Conservation (phyloP, 1,140 invertebrate species). For the Antheraea pernyi region DNA sequence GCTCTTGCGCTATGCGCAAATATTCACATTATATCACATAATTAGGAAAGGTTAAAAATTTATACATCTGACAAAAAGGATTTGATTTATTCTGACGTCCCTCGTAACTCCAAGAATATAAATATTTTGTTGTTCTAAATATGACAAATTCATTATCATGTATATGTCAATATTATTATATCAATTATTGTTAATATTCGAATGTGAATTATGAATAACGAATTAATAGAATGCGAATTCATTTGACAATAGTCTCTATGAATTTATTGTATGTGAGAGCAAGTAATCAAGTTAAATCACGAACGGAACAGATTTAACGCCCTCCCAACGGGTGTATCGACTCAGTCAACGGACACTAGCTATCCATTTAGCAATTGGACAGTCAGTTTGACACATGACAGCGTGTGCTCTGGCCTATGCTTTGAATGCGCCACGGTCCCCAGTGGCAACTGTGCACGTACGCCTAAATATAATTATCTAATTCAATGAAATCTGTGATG, state of each 20-base stretch:
- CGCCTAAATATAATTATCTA: background rate
- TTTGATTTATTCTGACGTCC: too few species aligned
- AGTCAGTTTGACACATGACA: constrained; percentile 36
- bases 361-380: constrained; percentile 42
- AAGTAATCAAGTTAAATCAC: constrained; percentile 21
- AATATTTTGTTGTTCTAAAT: too few species aligned
- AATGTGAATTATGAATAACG: background rate
- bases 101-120: too few species aligned
- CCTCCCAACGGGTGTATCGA: constrained; percentile 26
- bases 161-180: too few species aligned
- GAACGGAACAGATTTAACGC: constrained; percentile 24
- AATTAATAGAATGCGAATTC: background rate
- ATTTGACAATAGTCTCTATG: background rate
- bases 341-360: constrained; percentile 28
- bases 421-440: background rate
- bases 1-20: too few species aligned
- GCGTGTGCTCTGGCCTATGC: constrained; percentile 13
- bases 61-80: too few species aligned
- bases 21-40: too few species aligned
- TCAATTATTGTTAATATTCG: too few species aligned
- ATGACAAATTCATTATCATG: too few species aligned
- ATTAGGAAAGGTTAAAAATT: too few species aligned
- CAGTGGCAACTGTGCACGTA: background rate
- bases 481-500: background rate
- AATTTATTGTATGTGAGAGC: constrained; percentile 14